Base-by-base conservation (phyloP, 2,888 invertebrate species). In the Argyra leucocephala region DNA sequence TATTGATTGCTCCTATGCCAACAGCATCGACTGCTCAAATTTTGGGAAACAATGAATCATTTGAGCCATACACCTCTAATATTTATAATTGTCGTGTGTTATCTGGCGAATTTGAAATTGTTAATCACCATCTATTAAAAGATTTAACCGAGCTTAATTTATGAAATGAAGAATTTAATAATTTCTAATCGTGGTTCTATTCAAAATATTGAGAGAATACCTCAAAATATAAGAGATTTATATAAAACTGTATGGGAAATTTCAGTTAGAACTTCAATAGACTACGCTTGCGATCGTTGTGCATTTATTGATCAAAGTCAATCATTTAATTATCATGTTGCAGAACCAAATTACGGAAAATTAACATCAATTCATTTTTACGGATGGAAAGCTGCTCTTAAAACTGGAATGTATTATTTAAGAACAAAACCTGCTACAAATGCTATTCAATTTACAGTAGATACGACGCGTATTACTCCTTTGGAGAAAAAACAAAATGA, bases 11-110 rank as follows among this genome's bases (percentile, higher is more conserved):
- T 0, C 97, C 97, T 0, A 99, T 99, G 98, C 98, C 98, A 0
- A 99, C 98, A 6, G 97, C 98, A 10, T 96, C 97, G 1, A 99
- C 98, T 0, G 98, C 99, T 3, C 98, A 99, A 81, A 99, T 99
- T 75, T 85, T 99, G 61, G 99, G 99, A 22, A 99, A 99, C 77
- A 99, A 98, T 77, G 98, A 99, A 79, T 93, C 96, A 0, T 91
- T 97, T 74, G 99, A 99, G 80, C 94, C 99, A 0, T 99, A 97
- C 79, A 98, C 97, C 0, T 96, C 93, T 48, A 99, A 99, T 76
- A 93, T 99, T 72, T 99, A 98, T 79, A 89, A 91, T 22, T 83
- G 98, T 70, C 83, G 96, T 63, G 98, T 99, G 1, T 82, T 97
- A 6, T 96, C 96, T 3, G 98, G 98, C 0, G 96, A 97, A 81